Conservation (phyloP, 2,797 vertebrate species). For the Aulostomus chinensis region DNA sequence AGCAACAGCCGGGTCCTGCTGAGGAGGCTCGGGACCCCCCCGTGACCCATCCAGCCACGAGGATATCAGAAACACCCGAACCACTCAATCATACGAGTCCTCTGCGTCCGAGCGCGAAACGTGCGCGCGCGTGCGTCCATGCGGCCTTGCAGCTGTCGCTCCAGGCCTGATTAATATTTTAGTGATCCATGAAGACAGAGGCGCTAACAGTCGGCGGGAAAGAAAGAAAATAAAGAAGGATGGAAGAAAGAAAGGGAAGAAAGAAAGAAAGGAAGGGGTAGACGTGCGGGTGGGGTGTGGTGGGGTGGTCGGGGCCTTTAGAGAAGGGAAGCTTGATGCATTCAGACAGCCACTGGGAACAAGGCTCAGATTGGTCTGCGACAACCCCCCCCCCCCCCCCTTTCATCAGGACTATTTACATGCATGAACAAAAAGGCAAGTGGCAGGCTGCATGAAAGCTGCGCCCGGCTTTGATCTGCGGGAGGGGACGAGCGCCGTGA, state of each 20-base stretch:
- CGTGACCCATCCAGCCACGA: slow-evolving; percentile 21
- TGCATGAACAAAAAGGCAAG: slow-evolving; percentile 51
- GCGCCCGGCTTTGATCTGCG: slow-evolving; percentile 55
- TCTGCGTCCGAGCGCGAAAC: slow-evolving; percentile 11
- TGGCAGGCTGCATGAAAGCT: slow-evolving; percentile 40
- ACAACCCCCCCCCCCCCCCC: slow-evolving; percentile 9
- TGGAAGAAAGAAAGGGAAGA: too few species aligned
- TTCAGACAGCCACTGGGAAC: slow-evolving; percentile 29
- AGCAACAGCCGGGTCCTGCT: too few species aligned
- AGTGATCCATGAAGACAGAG: slow-evolving; percentile 47
- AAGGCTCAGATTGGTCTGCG: slow-evolving; percentile 33
- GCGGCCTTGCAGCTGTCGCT: slow-evolving; percentile 32
- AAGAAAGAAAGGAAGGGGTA: too few species aligned
- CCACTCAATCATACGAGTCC: slow-evolving; percentile 60
- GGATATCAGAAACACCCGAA: slow-evolving; percentile 55
- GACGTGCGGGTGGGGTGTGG: not conserved
- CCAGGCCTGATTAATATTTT: slow-evolving; percentile 63
- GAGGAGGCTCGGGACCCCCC: slow-evolving; percentile 21
- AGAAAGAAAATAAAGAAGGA: too few species aligned
- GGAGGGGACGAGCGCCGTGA: slow-evolving; percentile 27
- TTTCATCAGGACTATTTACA: slow-evolving; percentile 64
- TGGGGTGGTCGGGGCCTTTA: not conserved
- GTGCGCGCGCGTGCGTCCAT: slow-evolving; percentile 20
- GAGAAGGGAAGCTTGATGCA: slow-evolving; percentile 15
- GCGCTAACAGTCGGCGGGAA: slow-evolving; percentile 23